Evolutionary conservation across 2,797 vertebrate species (phyloP), one percentile per base, ranked within the genome.

Genomic region (Siniperca undulata): DNA sequence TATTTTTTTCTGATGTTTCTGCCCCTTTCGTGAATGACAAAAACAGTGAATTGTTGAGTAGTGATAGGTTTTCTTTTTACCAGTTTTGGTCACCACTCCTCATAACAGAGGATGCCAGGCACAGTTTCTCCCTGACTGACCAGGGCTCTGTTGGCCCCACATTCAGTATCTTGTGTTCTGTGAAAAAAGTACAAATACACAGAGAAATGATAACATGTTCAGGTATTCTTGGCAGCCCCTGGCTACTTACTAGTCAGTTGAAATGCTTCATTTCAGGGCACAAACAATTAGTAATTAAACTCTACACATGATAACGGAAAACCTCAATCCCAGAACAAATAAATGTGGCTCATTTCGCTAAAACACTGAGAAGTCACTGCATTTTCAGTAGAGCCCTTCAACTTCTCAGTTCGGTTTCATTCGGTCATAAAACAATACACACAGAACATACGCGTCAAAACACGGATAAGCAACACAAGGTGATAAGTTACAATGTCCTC

Each of bases 31-130:
- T 40, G 13, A 81, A 22, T 30, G 24, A 27, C 4, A 76, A 59
- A 55, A 36, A 30, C 16, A 24, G 5, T 53, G 10, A 50, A 65
- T 10, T 38, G 46, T 40, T 13, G 9, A 60, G 30, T 0, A 1
- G 20, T 50, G 50, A 19, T 48, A 7, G 7, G 8, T 36, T 70
- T 46, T 61, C 3, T 53, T 5, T 93, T 95, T 94, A 99, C 98
- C 98, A 99, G 94, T 99, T 99, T 93, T 99, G 98, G 95, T 99
- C 98, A 1, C 98, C 98, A 64, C 98, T 99, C 88, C 98, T 97
- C 98, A 99, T 98, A 53, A 99, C 98, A 14, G 98, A 99, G 38
- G 98, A 99, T 3, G 98, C 98, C 88, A 99, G 96, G 86, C 98
- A 99, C 34, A 99, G 94, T 75, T 99, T 99, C 94, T 99, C 98